phyloP scores from a whole-genome alignment of 2,888 invertebrate genomes.

The Watsonalla binaria region DNA sequence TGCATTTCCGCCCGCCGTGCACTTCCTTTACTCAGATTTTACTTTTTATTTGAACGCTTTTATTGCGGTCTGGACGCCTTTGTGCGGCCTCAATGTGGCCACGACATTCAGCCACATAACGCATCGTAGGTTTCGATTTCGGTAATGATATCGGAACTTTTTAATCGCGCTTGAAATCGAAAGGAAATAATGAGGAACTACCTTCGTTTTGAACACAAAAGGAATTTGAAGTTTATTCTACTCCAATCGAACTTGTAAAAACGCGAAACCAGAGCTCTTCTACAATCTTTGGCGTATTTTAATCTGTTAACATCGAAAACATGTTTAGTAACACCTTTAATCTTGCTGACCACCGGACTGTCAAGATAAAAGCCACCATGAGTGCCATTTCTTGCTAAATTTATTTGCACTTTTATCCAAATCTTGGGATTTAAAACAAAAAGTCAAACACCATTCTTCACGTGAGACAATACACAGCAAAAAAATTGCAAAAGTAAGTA shows the following conservation, averaged over 20 bases:
- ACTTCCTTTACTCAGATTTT: conserved; percentile 75
- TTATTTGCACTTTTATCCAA: conserved; percentile 60
- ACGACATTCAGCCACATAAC: conserved; percentile 68
- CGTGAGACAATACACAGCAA: conserved; percentile 60
- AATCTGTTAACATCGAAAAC: conserved; percentile 41
- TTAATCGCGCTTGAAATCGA: conserved; percentile 67
- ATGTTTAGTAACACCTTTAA: conserved; percentile 55
- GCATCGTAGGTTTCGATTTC: conserved; percentile 77
- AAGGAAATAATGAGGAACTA: conserved; percentile 50
- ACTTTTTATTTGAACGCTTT: conserved; percentile 72
- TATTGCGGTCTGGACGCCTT: conserved; percentile 66
- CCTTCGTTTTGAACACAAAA: conserved; percentile 14
- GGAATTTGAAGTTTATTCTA: conserved; percentile 26
- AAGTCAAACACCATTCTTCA: conserved; percentile 54
- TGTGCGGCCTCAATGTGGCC: conserved; percentile 59
- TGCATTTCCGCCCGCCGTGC: conserved; percentile 77
- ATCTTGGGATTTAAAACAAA: conserved; percentile 60
- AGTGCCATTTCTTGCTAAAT: conserved; percentile 51
- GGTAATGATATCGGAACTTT: conserved; percentile 73
- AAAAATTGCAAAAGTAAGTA: conserved; percentile 61
- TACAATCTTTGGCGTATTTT: conserved; percentile 14
- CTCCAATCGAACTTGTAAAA: conserved; percentile 21
- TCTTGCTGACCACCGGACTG: conserved; percentile 41
- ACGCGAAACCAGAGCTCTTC: conserved; percentile 7
- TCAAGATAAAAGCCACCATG: conserved; percentile 56